A percentile compares a stretch with the other conserved stretches of the same genome.
phyloP scores from a whole-genome alignment of 1,140 invertebrate species.

The Scylla paramamosain region DNA sequence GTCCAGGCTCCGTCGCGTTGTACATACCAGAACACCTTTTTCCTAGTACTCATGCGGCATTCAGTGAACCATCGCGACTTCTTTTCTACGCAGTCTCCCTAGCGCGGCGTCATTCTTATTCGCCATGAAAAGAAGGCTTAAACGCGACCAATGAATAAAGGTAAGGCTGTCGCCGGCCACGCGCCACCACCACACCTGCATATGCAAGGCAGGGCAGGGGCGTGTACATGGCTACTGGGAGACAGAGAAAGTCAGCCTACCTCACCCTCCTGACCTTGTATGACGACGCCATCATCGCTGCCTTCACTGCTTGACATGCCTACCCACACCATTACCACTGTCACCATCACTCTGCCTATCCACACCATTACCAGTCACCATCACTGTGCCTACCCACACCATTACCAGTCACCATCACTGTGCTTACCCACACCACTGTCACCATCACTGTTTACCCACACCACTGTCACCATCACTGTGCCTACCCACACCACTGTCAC shows the following conservation, averaged over 20 bases:
- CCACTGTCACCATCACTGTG: too few species aligned
- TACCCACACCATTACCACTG: background rate
- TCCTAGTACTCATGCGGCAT: background rate
- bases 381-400: too few species aligned
- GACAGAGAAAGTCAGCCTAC: background rate
- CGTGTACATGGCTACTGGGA: background rate
- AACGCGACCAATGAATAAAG: background rate
- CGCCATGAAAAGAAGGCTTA: background rate
- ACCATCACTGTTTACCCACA: too few species aligned
- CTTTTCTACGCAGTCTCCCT: background rate
- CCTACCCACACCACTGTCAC: too few species aligned
- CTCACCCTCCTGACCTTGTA: background rate
- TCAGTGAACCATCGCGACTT: background rate
- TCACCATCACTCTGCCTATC: background rate
- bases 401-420: background rate
- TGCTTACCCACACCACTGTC: too few species aligned
- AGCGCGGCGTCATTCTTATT: background rate
- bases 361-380: too few species aligned
- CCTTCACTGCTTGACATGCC: background rate
- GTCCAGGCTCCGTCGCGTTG: background rate
- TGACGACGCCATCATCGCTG: background rate
- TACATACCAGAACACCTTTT: background rate
- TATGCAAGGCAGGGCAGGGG: background rate
- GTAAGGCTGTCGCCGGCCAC: background rate
- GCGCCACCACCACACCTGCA: constrained; percentile 5